Base-by-base conservation (phyloP, 2,888 invertebrate genomes). In the Cryptus armator region DNA sequence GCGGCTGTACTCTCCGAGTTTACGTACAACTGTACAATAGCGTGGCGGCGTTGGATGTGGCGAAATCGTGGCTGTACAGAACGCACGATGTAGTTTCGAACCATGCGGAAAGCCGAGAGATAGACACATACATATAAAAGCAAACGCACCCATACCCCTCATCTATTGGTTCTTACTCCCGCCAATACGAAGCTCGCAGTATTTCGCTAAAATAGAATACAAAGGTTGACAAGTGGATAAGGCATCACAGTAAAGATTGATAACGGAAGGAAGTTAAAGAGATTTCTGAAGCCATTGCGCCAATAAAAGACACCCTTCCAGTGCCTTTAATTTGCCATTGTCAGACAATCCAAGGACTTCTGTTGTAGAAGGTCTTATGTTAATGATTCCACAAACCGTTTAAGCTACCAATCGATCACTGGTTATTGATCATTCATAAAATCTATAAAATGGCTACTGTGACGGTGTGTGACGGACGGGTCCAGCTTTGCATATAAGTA, bases 1-100 rank as follows among this genome's bases (percentile, higher is more conserved):
- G 62, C 75, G 46, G 14, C 32, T 76, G 79, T 70, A 79, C 79
- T 68, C 43, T 16, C 46, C 53, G 70, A 82, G 85, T 81, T 84
- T 78, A 78, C 81, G 77, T 81, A 81, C 78, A 78, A 70, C 74
- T 78, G 68, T 81, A 81, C 74, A 81, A 78, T 84, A 10, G 74
- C 14, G 43, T 56, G 24, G 78, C 59, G 32, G 78, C 70, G 64
- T 67, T 66, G 48, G 46, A 48, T 78, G 81, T 59, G 66, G 72
- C 75, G 44, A 85, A 71, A 59, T 59, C 71, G 32, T 62, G 71
- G 78, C 70, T 78, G 81, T 59, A 72, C 59, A 46, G 56, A 81
- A 46, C 68, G 71, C 59, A 71, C 66, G 66, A 59, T 32, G 75
- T 59, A 81, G 82, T 81, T 81, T 62, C 62, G 59, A 71, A 24